Evolutionary conservation across 2,797 vertebrate genomes (phyloP).

Genomic region (Onychomys torridus): DNA sequence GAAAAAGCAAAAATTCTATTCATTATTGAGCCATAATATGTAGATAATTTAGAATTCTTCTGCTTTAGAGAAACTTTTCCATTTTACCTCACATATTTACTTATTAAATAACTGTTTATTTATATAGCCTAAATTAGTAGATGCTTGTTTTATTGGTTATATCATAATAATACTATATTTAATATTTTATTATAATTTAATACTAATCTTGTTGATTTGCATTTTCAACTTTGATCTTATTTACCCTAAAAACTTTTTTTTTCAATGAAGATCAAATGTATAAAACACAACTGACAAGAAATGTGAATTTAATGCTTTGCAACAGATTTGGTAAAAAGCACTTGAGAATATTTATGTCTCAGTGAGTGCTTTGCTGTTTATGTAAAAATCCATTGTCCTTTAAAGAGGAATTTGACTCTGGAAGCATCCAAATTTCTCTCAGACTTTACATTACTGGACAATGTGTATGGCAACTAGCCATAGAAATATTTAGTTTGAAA

Average conservation of each 20-base stretch:
- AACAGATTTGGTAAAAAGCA: not conserved
- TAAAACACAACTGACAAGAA: not conserved
- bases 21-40: not conserved
- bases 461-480: not conserved
- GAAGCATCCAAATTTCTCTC: not conserved
- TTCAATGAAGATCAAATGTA: not conserved
- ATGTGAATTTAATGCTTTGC: not conserved
- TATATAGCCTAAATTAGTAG: not conserved
- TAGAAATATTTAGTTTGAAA: not conserved
- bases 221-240: not conserved
- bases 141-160: not conserved
- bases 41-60: not conserved
- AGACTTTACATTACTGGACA: not conserved
- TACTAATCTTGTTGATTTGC: not conserved
- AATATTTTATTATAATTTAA: not conserved
- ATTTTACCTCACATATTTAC: not conserved
- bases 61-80: not conserved
- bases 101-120: not conserved
- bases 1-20: not conserved
- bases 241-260: not conserved
- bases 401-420: not conserved
- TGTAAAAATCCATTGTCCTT: not conserved
- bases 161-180: not conserved
- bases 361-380: not conserved
- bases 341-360: not conserved